Base-by-base conservation (phyloP, 2,888 invertebrate species). In the Callosobruchus maculatus region DNA sequence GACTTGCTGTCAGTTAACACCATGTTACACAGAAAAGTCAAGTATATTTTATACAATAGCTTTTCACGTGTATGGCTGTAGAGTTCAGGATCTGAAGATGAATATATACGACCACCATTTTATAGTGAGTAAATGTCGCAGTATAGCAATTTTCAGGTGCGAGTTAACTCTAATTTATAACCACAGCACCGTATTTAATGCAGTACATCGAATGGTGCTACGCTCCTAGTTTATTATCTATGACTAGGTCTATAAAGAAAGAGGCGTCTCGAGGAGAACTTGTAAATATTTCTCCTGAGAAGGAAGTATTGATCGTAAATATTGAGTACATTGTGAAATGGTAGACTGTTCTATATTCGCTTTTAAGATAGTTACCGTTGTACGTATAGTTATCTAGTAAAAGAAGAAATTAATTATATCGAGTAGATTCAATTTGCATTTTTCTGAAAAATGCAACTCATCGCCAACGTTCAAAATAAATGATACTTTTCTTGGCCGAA, bases 101-200 rank as follows among this genome's bases (percentile, higher is more conserved):
- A 18, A 18, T 49, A 73, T 74, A 74, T 74, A 74, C 70, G 74
- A 74, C 69, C 71, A 21, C 67, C 69, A 71, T 71, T 74, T 74
- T 74, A 74, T 74, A 71, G 74, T 74, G 72, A 71, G 71, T 74
- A 74, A 74, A 74, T 70, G 74, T 74, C 74, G 72, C 69, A 74
- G 49, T 13, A 13, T 74, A 70, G 71, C 72, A 71, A 71, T 74
- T 71, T 74, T 74, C 72, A 71, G 71, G 72, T 74, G 71, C 31
- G 70, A 70, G 71, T 71, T 73, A 71, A 73, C 71, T 21, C 67
- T 74, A 74, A 74, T 74, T 74, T 74, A 74, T 70, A 67, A 49
- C 49, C 49, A 49, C 49, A 49, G 13, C 18, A 70, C 26, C 70
- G 72, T 74, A 74, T 74, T 74, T 74, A 74, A 74, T 74, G 70